Evolutionary conservation across 1,140 invertebrate species (phyloP), one percentile per base, ranked within the genome.

Genomic region (Dinoponera quadriceps): DNA sequence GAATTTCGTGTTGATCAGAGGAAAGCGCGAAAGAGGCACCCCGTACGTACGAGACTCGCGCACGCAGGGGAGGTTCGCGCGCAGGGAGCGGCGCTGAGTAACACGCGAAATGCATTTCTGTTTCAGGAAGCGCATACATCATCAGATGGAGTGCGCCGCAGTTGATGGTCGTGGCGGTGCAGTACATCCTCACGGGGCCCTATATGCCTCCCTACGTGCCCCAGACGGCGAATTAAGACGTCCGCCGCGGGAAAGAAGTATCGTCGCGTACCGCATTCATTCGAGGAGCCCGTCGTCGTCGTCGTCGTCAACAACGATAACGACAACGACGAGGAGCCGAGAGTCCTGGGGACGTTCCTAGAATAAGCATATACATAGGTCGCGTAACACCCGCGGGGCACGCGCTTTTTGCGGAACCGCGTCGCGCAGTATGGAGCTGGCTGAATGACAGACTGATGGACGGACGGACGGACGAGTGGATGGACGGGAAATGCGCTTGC

Each of bases 121-220:
- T 94, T 94, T 69, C 91, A 94, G 94, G 93, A 86, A 94, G 94
- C 87, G 91, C 92, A 78, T 94, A 94, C 87, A 94, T 94, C 85
- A 93, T 94, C 87, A 93, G 93, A 88, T 94, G 93, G 94, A 94
- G 92, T 88, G 93, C 94, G 75, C 94, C 94, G 27, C 94, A 94
- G 85, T 82, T 94, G 86, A 94, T 94, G 91, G 91, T 94, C 62
- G 94, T 94, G 48, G 94, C 94, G 66, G 91, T 94, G 60, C 93
- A 94, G 83, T 94, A 94, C 82, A 94, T 94, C 66, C 91, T 94
- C 65, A 94, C 93, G 73, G 94, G 94, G 80, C 93, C 93, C 38
- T 94, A 94, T 78, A 93, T 94, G 90, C 93, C 93, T 62, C 92
- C 94, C 66, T 94, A 94, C 66, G 90, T 94, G 82, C 92, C 91